Evolutionary conservation across 2,888 invertebrate genomes (phyloP).

Genomic region (Strigamia transsilvanica): DNA sequence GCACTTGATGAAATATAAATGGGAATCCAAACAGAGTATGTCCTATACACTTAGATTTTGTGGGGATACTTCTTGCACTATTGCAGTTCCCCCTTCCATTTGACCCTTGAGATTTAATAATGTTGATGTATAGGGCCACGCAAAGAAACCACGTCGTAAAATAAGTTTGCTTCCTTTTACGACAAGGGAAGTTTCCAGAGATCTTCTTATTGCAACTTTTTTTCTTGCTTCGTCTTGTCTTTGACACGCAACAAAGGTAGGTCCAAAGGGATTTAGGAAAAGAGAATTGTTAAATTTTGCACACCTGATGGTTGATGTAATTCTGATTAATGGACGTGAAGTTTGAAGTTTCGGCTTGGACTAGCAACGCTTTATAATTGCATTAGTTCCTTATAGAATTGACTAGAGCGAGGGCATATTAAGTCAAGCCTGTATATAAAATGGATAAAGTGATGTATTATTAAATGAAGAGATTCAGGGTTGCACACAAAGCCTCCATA

Average conservation of each 20-base stretch:
- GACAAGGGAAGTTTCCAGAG: conserved; percentile 36
- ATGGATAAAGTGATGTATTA: conserved; percentile 47
- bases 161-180: conserved; percentile 51
- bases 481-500: conserved; percentile 37
- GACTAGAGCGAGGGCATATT: conserved; percentile 39
- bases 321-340: conserved; percentile 24
- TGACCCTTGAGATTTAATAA: conserved; percentile 53
- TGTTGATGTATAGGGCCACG: conserved; percentile 54
- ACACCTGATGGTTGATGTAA: conserved; percentile 36
- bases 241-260: conserved; percentile 44
- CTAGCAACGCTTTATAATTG: conserved; percentile 14
- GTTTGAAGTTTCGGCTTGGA: conserved; percentile 2
- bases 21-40: conserved; percentile 46
- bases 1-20: conserved; percentile 52
- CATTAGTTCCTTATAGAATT: conserved; percentile 41
- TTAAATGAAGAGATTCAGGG: conserved; percentile 40
- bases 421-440: conserved; percentile 28
- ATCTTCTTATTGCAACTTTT: conserved; percentile 51
- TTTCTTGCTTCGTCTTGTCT: not conserved
- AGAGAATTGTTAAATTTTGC: conserved; percentile 25
- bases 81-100: conserved; percentile 50
- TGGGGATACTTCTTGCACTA: conserved; percentile 50
- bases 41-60: conserved; percentile 48
- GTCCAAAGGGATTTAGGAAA: conserved; percentile 29
- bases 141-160: conserved; percentile 53